Evolutionary conservation across 2,888 invertebrate genomes (phyloP).

Genomic region (Orchesellides sinensis): DNA sequence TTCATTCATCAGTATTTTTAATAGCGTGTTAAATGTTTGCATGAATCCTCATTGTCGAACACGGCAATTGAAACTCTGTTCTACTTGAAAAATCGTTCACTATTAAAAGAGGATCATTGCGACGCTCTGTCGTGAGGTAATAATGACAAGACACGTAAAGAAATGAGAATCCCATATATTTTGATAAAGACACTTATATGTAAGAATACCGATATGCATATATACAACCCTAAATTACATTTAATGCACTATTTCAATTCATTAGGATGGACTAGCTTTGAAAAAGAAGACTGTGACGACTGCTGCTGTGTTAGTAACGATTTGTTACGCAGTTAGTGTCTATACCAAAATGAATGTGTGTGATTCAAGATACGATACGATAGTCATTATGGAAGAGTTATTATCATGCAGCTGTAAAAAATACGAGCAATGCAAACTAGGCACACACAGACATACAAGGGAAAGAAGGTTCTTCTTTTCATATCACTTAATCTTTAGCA

Average conservation of each 20-base stretch:
- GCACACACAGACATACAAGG: neutral
- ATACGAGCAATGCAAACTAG: neutral
- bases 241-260: constrained; percentile 39
- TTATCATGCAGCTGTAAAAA: constrained; percentile 36
- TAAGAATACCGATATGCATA: constrained; percentile 12
- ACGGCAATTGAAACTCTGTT: too few species aligned
- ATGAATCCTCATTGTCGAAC: neutral
- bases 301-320: constrained; percentile 28
- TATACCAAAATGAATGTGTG: neutral
- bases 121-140: neutral
- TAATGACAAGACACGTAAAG: neutral
- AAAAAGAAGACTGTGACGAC: neutral
- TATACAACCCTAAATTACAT: constrained; percentile 42
- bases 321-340: constrained; percentile 57
- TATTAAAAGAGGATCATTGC: constrained; percentile 1
- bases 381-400: neutral
- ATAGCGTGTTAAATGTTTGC: neutral
- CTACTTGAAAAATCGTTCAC: neutral
- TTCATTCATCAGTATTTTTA: neutral
- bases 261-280: constrained; percentile 1
- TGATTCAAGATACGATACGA: neutral
- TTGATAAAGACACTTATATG: neutral
- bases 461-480: constrained; percentile 24
- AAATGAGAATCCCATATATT: neutral
- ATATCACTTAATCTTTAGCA: constrained; percentile 49